Evolutionary conservation across 2,888 invertebrate species (phyloP), one percentile per base, ranked within the genome.

Genomic region (Idaea aversata): DNA sequence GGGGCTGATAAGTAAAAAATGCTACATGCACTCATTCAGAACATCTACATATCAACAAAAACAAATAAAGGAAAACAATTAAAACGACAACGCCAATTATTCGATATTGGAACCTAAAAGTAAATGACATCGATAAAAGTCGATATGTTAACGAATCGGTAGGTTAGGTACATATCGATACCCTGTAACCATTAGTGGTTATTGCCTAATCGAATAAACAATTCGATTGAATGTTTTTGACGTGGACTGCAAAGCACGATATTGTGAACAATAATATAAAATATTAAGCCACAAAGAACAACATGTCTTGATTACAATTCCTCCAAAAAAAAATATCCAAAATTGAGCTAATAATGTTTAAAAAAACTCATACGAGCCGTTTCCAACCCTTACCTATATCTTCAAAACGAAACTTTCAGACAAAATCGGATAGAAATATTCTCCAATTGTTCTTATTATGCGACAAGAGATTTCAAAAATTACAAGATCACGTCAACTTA

Each of bases 21-120:
- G 47, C 47, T 13, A 47, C 13, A 68, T 59, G 62, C 64, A 70
- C 69, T 72, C 71, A 75, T 75, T 70, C 74, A 74, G 68, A 67
- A 68, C 69, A 71, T 67, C 65, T 70, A 71, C 68, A 71, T 4
- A 47, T 47, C 38, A 62, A 62, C 57, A 62, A 70, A 63, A 66
- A 64, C 73, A 71, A 72, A 75, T 77, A 75, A 77, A 73, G 62
- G 58, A 73, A 77, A 77, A 79, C 78, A 78, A 71, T 69, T 70
- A 71, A 72, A 75, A 73, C 75, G 72, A 71, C 67, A 65, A 70
- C 76, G 76, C 74, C 77, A 75, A 74, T 78, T 75, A 82, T 73
- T 74, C 65, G 70, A 72, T 80, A 81, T 80, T 75, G 78, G 67
- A 70, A 70, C 72, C 74, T 75, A 78, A 81, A 77, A 79, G 76